phyloP scores from a whole-genome alignment of 2,113 vertebrate species.

The Strix aluco region DNA sequence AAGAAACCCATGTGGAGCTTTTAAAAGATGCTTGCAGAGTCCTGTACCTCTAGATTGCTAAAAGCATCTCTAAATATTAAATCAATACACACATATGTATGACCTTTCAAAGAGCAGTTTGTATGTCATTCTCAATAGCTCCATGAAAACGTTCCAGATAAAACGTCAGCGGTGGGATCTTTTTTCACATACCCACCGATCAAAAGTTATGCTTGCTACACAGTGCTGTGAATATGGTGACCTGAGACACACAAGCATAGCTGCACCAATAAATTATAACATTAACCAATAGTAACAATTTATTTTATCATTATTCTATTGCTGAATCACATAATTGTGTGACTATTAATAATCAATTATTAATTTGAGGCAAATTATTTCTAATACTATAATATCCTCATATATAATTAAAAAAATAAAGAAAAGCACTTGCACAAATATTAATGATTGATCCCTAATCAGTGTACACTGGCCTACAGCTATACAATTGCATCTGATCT shows the following conservation, averaged over 20 bases:
- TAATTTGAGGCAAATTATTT: background rate
- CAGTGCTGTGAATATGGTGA: background rate
- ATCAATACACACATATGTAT: constrained; percentile 36
- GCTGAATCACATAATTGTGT: background rate
- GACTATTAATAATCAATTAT: background rate
- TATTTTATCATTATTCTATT: background rate
- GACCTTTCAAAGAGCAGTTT: constrained; percentile 7
- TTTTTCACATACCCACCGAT: background rate
- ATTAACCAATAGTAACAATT: background rate
- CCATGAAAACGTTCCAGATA: background rate
- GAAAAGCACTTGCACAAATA: background rate
- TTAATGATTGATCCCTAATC: background rate
- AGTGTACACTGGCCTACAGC: background rate
- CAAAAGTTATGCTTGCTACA: background rate
- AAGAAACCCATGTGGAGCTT: background rate
- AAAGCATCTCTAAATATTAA: constrained; percentile 50
- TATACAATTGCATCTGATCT: background rate
- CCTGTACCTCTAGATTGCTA: constrained; percentile 24
- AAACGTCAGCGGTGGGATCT: constrained; percentile 23
- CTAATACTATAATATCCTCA: background rate
- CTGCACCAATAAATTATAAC: background rate
- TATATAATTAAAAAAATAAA: background rate
- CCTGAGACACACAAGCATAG: background rate
- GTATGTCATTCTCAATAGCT: background rate
- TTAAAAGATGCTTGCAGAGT: constrained; percentile 17